Conservation (phyloP, 1,140 invertebrate species). For the Drosophila lini region DNA sequence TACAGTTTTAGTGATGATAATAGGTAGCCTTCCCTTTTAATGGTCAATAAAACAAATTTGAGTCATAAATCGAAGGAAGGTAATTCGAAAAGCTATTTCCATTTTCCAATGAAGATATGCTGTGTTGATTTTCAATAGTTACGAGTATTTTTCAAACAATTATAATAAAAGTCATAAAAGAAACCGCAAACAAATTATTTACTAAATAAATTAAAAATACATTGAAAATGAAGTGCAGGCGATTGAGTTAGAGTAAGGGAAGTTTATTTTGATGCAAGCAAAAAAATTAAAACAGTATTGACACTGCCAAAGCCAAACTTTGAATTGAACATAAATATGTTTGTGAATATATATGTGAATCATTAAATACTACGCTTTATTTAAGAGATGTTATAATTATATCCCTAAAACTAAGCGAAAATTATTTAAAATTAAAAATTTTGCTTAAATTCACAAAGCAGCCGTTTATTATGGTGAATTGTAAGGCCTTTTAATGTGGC, state of each 20-base stretch:
- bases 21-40: neutral
- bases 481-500: too few species aligned
- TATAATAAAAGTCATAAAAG: neutral
- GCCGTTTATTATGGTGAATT: neutral
- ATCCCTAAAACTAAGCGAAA: too few species aligned
- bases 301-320: neutral
- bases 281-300: neutral
- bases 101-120: neutral
- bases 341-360: neutral
- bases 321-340: too few species aligned
- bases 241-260: neutral
- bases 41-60: neutral
- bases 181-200: neutral
- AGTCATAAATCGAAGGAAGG: neutral
- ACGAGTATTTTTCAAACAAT: neutral
- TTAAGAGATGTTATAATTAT: neutral
- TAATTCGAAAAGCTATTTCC: too few species aligned
- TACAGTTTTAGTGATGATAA: neutral
- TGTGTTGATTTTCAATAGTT: neutral
- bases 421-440: neutral
- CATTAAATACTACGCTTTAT: neutral
- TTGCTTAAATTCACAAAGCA: neutral
- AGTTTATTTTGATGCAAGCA: neutral
- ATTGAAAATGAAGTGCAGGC: neutral
- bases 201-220: neutral